phyloP scores from a whole-genome alignment of 2,113 vertebrate species.

The Menidia beryllina region DNA sequence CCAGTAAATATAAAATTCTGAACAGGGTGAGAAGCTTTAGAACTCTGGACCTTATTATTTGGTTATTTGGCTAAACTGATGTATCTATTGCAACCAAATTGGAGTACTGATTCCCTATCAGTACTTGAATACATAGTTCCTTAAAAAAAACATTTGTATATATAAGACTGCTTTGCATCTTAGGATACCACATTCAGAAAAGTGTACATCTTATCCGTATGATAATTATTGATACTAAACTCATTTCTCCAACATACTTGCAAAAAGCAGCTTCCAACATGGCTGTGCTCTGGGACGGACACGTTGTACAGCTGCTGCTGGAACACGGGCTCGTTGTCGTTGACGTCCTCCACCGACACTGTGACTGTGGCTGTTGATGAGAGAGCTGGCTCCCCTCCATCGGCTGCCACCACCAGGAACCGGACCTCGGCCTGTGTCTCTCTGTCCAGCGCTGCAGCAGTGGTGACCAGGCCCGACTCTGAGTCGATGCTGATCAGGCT shows the following conservation, averaged over 20 bases:
- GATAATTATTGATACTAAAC: background rate
- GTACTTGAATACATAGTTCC: no score
- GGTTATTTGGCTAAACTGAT: no score
- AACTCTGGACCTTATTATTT: no score
- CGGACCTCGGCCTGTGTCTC: constrained; percentile 82
- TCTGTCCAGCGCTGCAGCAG: constrained; percentile 81
- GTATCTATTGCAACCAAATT: no score
- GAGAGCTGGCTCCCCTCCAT: constrained; percentile 83
- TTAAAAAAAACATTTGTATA: no score
- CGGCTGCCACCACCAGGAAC: constrained; percentile 85
- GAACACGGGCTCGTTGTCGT: constrained; percentile 92
- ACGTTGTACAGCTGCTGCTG: constrained; percentile 85
- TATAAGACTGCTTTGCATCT: background rate
- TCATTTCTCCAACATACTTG: constrained; percentile 82
- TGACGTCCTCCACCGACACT: constrained; percentile 86
- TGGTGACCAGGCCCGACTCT: constrained; percentile 82
- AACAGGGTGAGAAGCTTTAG: no score
- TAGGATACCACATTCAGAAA: background rate
- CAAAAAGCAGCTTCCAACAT: constrained; percentile 83
- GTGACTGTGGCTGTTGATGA: constrained; percentile 85
- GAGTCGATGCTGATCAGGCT: constrained; percentile 80
- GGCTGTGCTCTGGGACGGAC: constrained; percentile 84
- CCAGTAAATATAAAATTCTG: no score
- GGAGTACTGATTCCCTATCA: no score
- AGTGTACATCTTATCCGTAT: no score